Percentiles rank a stretch among this genome's conserved stretches.
phyloP scores from a whole-genome alignment of 2,113 vertebrate genomes.

The Cettia cetti region DNA sequence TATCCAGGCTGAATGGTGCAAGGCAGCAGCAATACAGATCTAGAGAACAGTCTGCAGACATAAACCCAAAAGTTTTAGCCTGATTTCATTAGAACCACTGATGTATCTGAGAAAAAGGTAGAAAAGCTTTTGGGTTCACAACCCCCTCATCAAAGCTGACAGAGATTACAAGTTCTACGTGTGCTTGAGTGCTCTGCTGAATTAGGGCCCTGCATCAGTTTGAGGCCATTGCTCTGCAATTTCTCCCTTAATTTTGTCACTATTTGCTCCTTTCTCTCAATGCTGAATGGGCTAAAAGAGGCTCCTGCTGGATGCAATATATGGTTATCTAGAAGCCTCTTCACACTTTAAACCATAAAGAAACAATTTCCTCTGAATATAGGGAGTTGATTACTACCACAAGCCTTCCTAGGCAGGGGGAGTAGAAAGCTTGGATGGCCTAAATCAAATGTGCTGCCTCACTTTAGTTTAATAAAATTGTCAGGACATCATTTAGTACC shows the following conservation, averaged over 20 bases:
- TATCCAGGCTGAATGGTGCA: fast-evolving
- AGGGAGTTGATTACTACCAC: neutral
- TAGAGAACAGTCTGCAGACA: neutral
- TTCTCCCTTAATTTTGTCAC: neutral
- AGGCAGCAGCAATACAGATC: neutral
- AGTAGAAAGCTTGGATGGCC: neutral
- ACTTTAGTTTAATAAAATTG: neutral
- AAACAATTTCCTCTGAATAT: slow-evolving; percentile 2
- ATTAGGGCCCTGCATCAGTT: neutral
- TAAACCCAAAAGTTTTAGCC: neutral
- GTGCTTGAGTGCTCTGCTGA: neutral
- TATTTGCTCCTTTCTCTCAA: neutral
- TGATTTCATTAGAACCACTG: neutral
- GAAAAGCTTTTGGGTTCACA: neutral
- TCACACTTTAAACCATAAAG: neutral
- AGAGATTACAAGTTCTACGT: neutral
- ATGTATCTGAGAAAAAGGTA: neutral
- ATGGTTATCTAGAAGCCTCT: neutral
- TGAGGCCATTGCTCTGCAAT: slow-evolving; percentile 7
- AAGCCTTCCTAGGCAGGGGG: neutral
- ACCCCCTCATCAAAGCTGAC: neutral
- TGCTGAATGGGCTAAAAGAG: neutral
- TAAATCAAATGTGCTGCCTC: neutral
- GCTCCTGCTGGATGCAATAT: neutral
- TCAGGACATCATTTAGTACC: neutral